Percentiles rank a stretch among this genome's conserved stretches.
phyloP scores from a whole-genome alignment of 2,797 vertebrate genomes.

The Eulemur coronatus region DNA sequence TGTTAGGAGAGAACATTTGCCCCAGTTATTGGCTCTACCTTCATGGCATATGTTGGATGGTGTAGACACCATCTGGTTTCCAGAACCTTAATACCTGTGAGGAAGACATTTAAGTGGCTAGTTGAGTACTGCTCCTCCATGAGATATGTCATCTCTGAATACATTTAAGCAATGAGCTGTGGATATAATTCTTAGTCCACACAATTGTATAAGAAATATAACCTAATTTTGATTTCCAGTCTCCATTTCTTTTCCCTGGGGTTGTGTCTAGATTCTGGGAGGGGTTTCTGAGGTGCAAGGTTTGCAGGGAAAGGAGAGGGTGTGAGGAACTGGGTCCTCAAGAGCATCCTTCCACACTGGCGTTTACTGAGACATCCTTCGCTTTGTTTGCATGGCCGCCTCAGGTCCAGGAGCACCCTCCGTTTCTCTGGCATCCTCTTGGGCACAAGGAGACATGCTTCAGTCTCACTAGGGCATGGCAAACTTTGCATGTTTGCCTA shows the following conservation, averaged over 20 bases:
- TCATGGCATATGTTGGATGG: neutral
- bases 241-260: neutral
- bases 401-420: neutral
- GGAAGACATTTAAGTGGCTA: neutral
- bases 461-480: neutral
- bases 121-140: neutral
- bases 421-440: neutral
- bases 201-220: neutral
- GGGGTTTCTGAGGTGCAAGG: neutral
- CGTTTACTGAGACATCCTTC: neutral
- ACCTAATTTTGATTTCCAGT: neutral
- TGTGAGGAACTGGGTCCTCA: neutral
- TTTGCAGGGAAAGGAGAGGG: neutral
- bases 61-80: neutral
- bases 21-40: neutral
- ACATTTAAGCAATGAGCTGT: neutral
- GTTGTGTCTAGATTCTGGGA: neutral
- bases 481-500: neutral
- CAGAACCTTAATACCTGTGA: neutral
- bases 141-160: neutral
- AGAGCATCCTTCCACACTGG: neutral
- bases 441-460: neutral
- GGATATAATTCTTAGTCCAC: neutral
- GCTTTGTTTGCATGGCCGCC: neutral
- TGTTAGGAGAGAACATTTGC: neutral